Conservation (phyloP, 2,888 invertebrate species). For the Acronicta alni region DNA sequence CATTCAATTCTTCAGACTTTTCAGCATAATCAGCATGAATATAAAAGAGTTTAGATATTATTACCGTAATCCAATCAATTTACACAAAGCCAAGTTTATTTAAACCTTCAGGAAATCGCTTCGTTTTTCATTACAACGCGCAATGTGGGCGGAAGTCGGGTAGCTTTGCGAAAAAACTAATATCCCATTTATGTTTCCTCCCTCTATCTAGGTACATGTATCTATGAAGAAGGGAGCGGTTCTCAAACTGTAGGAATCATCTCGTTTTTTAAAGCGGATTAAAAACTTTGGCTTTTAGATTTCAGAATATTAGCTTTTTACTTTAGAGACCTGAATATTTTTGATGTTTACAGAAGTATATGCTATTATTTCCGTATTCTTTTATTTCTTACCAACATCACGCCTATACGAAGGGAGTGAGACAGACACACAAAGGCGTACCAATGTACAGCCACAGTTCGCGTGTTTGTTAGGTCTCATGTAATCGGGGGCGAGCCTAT, state of each 20-base stretch:
- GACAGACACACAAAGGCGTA: no score
- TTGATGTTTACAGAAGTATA: no score
- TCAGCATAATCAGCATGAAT: neutral
- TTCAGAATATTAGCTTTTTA: no score
- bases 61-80: conserved; percentile 39
- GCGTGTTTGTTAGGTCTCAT: no score
- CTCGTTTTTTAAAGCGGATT: conserved; percentile 16
- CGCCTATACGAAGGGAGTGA: no score
- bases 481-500: no score
- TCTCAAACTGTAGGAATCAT: conserved; percentile 52
- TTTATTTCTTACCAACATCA: no score
- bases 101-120: conserved; percentile 75
- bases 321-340: no score
- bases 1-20: neutral
- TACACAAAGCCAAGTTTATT: conserved; percentile 57
- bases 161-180: conserved; percentile 83
- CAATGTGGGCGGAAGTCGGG: conserved; percentile 73
- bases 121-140: conserved; percentile 83
- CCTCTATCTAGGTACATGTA: conserved; percentile 62
- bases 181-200: conserved; percentile 83
- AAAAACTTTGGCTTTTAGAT: no score
- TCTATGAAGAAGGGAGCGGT: conserved; percentile 44
- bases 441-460: no score
- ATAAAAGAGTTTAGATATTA: conserved; percentile 29
- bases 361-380: no score